phyloP scores from a whole-genome alignment of 2,797 vertebrate species.

The Sardinella longiceps region DNA sequence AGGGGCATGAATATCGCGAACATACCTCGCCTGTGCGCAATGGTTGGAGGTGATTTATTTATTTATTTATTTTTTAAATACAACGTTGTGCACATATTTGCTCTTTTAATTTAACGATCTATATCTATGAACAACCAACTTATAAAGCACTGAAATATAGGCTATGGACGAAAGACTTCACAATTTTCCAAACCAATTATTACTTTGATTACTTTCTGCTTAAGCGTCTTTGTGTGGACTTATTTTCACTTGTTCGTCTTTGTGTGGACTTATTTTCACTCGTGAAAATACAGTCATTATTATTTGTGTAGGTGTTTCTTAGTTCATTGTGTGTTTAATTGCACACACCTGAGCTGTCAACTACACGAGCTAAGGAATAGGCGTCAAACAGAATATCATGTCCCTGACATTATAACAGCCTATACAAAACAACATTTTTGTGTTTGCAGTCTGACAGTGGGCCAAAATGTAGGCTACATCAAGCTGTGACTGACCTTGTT shows the following conservation, averaged over 20 bases:
- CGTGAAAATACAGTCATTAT: conserved; percentile 9
- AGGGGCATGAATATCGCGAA: background rate
- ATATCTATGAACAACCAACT: background rate
- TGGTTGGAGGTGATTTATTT: background rate
- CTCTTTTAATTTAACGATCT: background rate
- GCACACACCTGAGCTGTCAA: background rate
- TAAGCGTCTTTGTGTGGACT: background rate
- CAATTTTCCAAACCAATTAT: background rate
- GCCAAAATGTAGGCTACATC: background rate
- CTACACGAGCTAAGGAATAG: background rate
- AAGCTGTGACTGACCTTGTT: conserved; percentile 38
- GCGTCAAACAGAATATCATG: background rate
- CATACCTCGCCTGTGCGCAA: background rate
- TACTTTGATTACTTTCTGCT: background rate
- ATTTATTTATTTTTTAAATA: background rate
- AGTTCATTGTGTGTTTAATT: conserved; percentile 1
- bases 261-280: background rate
- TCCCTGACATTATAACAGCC: background rate
- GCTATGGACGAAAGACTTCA: background rate
- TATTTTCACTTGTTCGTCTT: background rate
- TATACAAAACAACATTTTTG: background rate
- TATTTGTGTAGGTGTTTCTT: background rate
- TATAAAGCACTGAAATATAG: background rate
- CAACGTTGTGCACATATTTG: background rate
- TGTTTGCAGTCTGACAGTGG: background rate